Evolutionary conservation across 2,797 vertebrate genomes (phyloP).

Genomic region (Chelmon rostratus): DNA sequence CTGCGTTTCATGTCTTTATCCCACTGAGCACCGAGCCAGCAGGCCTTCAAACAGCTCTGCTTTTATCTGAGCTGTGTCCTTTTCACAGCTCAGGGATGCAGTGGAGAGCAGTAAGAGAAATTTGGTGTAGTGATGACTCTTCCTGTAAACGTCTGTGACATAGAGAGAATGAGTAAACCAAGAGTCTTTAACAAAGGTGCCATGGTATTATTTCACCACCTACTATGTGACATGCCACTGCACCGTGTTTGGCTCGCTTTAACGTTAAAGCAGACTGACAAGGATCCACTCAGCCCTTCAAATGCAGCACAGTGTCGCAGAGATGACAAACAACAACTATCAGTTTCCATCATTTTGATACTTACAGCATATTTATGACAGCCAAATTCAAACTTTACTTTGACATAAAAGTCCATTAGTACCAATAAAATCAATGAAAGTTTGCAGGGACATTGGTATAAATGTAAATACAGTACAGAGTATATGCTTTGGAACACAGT

Average conservation of each 20-base stretch:
- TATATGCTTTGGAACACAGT: background rate
- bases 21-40: constrained; percentile 55
- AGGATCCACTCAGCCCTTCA: background rate
- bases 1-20: constrained; percentile 62
- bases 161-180: background rate
- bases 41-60: constrained; percentile 48
- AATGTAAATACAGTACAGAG: background rate
- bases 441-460: background rate
- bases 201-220: background rate
- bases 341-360: background rate
- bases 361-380: background rate
- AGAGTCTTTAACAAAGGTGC: constrained; percentile 1
- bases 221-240: constrained; percentile 1
- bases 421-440: background rate
- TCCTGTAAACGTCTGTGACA: constrained; percentile 23
- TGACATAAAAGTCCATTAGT: background rate
- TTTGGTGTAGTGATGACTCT: constrained; percentile 9
- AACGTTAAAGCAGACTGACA: constrained; percentile 3
- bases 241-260: background rate
- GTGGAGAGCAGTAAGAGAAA: constrained; percentile 47
- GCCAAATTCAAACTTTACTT: background rate
- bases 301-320: background rate
- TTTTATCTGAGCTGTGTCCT: constrained; percentile 63
- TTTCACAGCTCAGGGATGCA: constrained; percentile 45
- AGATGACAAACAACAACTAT: background rate